Percentiles rank a stretch among this genome's conserved stretches.
These are phyloP conservation scores for Glyphotaelius pellucidus DNA, from an alignment of 2,888 invertebrate species.

Conservation along the genomic window DNA sequence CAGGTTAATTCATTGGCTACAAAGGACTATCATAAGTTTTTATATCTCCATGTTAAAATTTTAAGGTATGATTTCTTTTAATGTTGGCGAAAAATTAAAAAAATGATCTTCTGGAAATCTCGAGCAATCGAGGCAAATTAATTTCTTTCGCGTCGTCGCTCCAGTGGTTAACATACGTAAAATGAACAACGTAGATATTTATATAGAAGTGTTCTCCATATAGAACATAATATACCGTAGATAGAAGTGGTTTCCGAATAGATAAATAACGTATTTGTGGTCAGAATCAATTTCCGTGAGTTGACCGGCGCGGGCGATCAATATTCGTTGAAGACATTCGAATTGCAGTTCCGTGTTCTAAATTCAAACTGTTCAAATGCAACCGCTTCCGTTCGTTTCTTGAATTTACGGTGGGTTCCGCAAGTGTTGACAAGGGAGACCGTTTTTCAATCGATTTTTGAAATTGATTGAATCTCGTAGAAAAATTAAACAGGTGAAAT, in stretches of 20 bases:
- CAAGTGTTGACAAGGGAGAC: not conserved
- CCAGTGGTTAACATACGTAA: no score
- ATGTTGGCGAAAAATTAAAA: no score
- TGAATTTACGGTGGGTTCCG: conserved; percentile 33
- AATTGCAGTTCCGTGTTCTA: conserved; percentile 51
- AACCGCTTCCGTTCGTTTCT: conserved; percentile 40
- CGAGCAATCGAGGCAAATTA: no score
- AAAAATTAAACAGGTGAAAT: not conserved
- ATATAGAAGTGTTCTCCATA: not conserved
- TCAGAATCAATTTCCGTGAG: conserved; percentile 51
- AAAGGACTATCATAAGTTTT: no score
- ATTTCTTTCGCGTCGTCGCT: no score
- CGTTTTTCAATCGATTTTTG: not conserved
- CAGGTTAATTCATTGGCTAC: no score
- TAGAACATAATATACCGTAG: not conserved
- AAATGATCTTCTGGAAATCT: no score
- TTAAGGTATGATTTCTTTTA: no score
- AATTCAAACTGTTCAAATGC: conserved; percentile 50
- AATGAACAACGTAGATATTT: not conserved
- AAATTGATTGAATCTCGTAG: not conserved
- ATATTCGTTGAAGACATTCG: conserved; percentile 51
- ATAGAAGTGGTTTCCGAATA: not conserved
- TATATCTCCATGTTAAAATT: no score
- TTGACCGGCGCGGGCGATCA: conserved; percentile 45
- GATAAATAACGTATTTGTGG: conserved; percentile 25